Evolutionary conservation across 2,888 invertebrate species (phyloP).

Genomic region (Druceiella hillmani): DNA sequence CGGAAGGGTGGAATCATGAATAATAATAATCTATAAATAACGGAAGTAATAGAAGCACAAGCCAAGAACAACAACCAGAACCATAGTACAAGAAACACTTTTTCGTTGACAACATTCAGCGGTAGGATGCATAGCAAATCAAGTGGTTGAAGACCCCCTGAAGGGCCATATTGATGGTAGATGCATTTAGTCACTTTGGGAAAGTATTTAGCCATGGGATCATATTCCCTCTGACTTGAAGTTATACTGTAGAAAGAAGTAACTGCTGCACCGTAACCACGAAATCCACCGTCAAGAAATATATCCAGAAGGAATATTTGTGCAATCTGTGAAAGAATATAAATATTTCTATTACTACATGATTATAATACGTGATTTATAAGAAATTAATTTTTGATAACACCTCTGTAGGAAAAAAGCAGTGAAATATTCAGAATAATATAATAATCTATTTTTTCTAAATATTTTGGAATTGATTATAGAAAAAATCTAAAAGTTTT

Average conservation of each 20-base stretch:
- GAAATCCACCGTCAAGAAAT: conserved; percentile 59
- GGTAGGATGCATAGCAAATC: conserved; percentile 71
- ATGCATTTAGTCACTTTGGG: conserved; percentile 65
- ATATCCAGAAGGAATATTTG: conserved; percentile 65
- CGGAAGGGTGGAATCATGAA: conserved; percentile 54
- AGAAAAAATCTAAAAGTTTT: no score
- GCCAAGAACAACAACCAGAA: conserved; percentile 66
- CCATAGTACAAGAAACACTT: conserved; percentile 70
- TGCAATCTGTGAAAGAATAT: conserved; percentile 49
- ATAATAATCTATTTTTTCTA: no score
- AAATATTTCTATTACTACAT: no score
- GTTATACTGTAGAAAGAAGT: conserved; percentile 41
- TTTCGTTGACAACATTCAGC: conserved; percentile 74
- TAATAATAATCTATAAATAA: conserved; percentile 60
- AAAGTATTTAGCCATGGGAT: conserved; percentile 64
- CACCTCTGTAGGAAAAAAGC: no score
- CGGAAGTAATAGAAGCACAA: conserved; percentile 53
- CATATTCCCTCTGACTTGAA: conserved; percentile 33
- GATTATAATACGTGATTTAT: no score
- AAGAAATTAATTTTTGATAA: no score
- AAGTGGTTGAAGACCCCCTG: conserved; percentile 50
- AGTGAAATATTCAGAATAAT: no score
- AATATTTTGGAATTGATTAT: no score
- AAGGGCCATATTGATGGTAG: conserved; percentile 53
- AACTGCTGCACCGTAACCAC: conserved; percentile 53